Percentiles rank a stretch among this genome's conserved stretches.
These are phyloP conservation scores for Mycetomoellerius zeteki DNA, from an alignment of 1,140 invertebrate species.

Conservation along the genomic window DNA sequence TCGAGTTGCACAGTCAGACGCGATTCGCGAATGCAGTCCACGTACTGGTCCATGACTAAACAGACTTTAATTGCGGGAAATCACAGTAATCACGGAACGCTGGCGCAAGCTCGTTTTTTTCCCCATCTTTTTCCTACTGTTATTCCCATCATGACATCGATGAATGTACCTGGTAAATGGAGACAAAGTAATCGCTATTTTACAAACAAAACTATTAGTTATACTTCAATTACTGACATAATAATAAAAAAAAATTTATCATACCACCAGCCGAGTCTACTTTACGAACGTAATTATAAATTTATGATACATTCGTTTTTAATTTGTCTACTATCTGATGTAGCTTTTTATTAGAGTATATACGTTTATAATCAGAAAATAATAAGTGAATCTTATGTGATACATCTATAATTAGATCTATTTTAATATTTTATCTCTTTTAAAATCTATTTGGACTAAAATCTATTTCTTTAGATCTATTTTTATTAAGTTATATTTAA, in stretches of 20 bases:
- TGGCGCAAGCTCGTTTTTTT: constrained; percentile 60
- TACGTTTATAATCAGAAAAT: background rate
- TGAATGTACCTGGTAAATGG: background rate
- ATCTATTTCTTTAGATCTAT: too few relatives aligned
- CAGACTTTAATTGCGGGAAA: constrained; percentile 77
- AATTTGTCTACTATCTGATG: background rate
- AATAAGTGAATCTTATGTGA: too few relatives aligned
- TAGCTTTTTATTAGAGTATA: background rate
- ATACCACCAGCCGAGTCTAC: background rate
- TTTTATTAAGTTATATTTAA: too few relatives aligned
- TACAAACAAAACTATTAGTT: background rate
- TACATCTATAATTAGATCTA: too few relatives aligned
- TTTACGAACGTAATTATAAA: background rate
- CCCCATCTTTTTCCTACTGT: background rate
- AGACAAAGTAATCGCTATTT: constrained; percentile 17
- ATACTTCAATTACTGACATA: background rate
- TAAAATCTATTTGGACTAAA: too few relatives aligned
- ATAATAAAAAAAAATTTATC: background rate
- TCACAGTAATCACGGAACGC: constrained; percentile 74
- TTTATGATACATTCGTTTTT: background rate
- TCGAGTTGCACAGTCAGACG: constrained; percentile 40
- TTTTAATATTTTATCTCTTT: too few relatives aligned
- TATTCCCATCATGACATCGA: background rate
- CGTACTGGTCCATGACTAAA: constrained; percentile 71
- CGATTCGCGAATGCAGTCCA: constrained; percentile 67